Evolutionary conservation across 2,888 invertebrate genomes (phyloP), one percentile per base, ranked within the genome.

Genomic region (Dugesia japonica): DNA sequence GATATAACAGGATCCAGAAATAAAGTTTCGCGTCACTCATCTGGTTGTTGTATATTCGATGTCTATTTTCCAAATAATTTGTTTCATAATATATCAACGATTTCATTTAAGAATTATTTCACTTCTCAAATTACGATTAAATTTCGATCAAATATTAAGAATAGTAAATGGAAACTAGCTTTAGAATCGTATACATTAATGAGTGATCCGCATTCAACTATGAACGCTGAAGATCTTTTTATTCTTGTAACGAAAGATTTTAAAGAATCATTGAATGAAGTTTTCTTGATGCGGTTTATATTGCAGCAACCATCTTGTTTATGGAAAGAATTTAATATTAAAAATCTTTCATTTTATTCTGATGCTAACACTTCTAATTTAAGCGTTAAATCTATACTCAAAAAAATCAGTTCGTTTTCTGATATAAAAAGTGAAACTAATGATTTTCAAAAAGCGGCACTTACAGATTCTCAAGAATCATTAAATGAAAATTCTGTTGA

Each of bases 11-110:
- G 23, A 4, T 23, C 56, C 4, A 56, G 17, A 56, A 56, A 1
- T 56, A 56, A 23, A 56, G n/a, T n/a, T 56, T n/a, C 23, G 7
- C 4, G n/a, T 4, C 20, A 4, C 17, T n/a, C 20, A 13, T 56
- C 56, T 56, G 56, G 56, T 20, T 56, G 56, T 56, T n/a, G 56
- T 56, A 23, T 56, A 20, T 56, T 56, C n/a, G 56, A 56, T 56
- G 56, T 56, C n/a, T 9, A n/a, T n/a, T 56, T 56, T 56, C 9
- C 56, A 4, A 56, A 23, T 56, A 56, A 56, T 23, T 1, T n/a
- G 17, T 20, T 56, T 56, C 56, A 56, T 56, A 56, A 56, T 20
- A 56, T 56, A 56, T 56, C 56, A 56, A 20, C 56, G n/a, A 56
- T 56, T 13, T 56, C 56, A 23, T 56, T 56, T 56, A 56, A 56